Conservation (phyloP, 1,140 invertebrate genomes). For the Scaptomyza montana region DNA sequence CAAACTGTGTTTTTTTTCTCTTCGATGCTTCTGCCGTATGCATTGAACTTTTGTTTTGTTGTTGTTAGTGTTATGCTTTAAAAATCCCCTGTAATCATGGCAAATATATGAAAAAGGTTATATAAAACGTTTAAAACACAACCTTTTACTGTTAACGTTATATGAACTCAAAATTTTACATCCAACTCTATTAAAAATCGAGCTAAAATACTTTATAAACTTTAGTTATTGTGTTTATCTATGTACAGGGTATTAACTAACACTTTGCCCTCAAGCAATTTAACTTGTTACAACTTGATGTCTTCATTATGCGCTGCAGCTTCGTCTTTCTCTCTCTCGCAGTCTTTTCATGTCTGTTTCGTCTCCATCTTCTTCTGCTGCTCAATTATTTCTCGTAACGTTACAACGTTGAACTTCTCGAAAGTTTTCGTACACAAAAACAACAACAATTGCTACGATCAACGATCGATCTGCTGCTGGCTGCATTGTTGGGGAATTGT, state of each 20-base stretch:
- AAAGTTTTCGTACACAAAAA: conserved; percentile 67
- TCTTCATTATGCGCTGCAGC: conserved; percentile 60
- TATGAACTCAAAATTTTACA: too few species aligned
- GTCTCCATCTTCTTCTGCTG: conserved; percentile 24
- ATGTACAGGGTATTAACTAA: neutral
- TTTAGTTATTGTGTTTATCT: neutral
- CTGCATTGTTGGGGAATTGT: neutral
- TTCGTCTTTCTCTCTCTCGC: conserved; percentile 15
- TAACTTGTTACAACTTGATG: conserved; percentile 77
- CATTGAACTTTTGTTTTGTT: conserved; percentile 7
- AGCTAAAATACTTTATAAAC: too few species aligned
- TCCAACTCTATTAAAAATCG: too few species aligned
- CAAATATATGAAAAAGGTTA: neutral
- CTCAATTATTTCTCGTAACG: conserved; percentile 75
- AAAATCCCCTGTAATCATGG: neutral
- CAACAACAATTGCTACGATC: conserved; percentile 4
- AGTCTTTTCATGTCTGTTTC: conserved; percentile 29
- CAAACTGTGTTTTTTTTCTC: conserved; percentile 54
- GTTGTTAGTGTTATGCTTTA: neutral
- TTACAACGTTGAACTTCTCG: conserved; percentile 67
- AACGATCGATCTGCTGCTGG: conserved; percentile 24
- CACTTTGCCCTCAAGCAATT: neutral
- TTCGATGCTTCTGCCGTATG: conserved; percentile 27
- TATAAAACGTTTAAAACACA: too few species aligned
- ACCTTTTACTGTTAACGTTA: too few species aligned